Evolutionary conservation across 2,888 invertebrate species (phyloP), one percentile per base, ranked within the genome.

Genomic region (Hofmannophila pseudospretella): DNA sequence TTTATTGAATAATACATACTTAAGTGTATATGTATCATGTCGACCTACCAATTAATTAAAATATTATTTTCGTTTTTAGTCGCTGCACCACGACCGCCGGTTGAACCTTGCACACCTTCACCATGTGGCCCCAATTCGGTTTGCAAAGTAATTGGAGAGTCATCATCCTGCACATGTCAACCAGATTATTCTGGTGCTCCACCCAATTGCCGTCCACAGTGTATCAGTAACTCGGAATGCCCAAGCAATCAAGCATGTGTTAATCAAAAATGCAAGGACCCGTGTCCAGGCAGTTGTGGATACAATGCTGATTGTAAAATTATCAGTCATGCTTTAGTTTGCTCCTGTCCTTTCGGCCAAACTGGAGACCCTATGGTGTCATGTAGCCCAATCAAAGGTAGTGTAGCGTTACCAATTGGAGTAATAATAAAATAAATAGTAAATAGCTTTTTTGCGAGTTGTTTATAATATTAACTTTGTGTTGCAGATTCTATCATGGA

Each of bases 271-370:
- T 93, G 93, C 60, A 88, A 78, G 63, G 90, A 93, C 59, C 93
- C 93, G 4, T 94, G 93, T 54, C 89, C 89, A 12, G 89, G 90
- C 38, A 88, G 89, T 31, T 93, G 93, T 54, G 93, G 92, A 30
- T 81, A 88, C 29, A 92, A 92, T 60, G 90, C 93, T 2, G 89
- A 91, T 49, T 94, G 94, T 65, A 88, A 89, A 53, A 91, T 93
- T n/a, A 88, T 92, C 30, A 92, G 91, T 61, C 94, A 94, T 58
- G 90, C 90, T 4, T 89, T 94, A 13, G 88, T 91, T 47, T 91
- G 90, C 68, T 84, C 89, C 41, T 90, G 93, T 78, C 67, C 86
- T 1, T 78, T 82, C 46, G 90, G 89, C 22, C 91, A 89, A 63
- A 89, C 88, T 32, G 93, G 93, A 34, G 91, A 94, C 80, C 92